Percentiles rank a stretch among this genome's conserved stretches.
phyloP scores from a whole-genome alignment of 2,888 invertebrate species.

The Drosophila emarginata region DNA sequence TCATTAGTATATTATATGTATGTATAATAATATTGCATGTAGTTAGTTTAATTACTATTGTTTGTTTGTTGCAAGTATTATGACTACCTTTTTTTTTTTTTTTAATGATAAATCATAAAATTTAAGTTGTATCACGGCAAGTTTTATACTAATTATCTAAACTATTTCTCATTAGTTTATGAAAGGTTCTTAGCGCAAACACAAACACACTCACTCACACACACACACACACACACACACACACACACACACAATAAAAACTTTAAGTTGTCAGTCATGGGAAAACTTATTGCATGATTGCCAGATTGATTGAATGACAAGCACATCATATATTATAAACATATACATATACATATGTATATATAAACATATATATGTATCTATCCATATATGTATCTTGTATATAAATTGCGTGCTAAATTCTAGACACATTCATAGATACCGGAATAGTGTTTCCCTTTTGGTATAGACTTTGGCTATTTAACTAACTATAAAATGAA shows the following conservation, averaged over 20 bases:
- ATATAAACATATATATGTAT: constrained; percentile 7
- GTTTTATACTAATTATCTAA: neutral
- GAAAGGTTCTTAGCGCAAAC: neutral
- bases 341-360: neutral
- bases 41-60: neutral
- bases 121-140: neutral
- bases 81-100: neutral
- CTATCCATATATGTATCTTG: too few species aligned
- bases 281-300: constrained; percentile 41
- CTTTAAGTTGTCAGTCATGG: neutral
- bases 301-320: constrained; percentile 74
- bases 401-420: constrained; percentile 68
- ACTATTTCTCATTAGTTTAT: constrained; percentile 1
- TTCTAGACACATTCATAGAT: constrained; percentile 42
- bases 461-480: constrained; percentile 41
- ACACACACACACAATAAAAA: too few species aligned
- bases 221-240: too few species aligned
- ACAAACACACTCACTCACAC: too few species aligned
- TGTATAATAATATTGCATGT: constrained; percentile 1
- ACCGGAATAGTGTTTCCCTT: constrained; percentile 30
- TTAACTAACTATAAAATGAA: constrained; percentile 63
- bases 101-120: constrained; percentile 6
- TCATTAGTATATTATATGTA: neutral
- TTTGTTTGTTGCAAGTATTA: neutral
- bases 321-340: constrained; percentile 12